Conservation (phyloP, 64 coral and sea anemone genomes). For the Anthopleura sola region DNA sequence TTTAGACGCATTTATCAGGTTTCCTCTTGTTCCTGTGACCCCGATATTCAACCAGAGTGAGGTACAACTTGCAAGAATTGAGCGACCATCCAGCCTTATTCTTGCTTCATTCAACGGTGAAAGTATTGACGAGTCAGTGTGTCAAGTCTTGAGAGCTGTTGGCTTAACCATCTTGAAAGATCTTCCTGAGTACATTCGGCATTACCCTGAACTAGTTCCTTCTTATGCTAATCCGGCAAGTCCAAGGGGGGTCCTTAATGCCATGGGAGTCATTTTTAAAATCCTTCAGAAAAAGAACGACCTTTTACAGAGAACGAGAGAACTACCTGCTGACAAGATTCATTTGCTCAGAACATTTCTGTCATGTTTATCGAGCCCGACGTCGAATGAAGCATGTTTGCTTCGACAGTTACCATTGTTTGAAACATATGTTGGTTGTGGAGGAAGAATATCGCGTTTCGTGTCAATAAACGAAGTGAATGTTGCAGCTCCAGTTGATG, state of each 20-base stretch:
- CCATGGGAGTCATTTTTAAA: not conserved
- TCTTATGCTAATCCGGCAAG: constrained; percentile 49
- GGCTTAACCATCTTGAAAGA: constrained; percentile 45
- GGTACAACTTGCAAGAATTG: constrained; percentile 36
- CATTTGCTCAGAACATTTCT: not conserved
- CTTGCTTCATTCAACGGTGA: constrained; percentile 23
- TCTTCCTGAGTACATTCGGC: constrained; percentile 31
- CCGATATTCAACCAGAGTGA: not conserved
- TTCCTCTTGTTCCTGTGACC: constrained; percentile 56
- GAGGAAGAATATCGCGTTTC: not conserved
- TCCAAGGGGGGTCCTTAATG: constrained; percentile 40
- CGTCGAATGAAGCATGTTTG: not conserved
- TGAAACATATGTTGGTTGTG: not conserved
- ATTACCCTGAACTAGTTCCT: constrained; percentile 22
- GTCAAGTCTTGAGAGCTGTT: constrained; percentile 9
- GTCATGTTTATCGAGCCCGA: not conserved
- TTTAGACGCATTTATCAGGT: constrained; percentile 18
- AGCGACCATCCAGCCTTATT: constrained; percentile 38
- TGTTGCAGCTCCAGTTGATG: not conserved
- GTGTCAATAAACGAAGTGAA: not conserved
- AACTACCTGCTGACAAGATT: not conserved
- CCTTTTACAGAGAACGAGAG: constrained; percentile 4
- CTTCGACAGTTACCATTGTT: not conserved
- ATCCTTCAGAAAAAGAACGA: not conserved
- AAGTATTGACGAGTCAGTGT: constrained; percentile 25